phyloP scores from a whole-genome alignment of 2,113 vertebrate genomes.

The Grallaria varia region DNA sequence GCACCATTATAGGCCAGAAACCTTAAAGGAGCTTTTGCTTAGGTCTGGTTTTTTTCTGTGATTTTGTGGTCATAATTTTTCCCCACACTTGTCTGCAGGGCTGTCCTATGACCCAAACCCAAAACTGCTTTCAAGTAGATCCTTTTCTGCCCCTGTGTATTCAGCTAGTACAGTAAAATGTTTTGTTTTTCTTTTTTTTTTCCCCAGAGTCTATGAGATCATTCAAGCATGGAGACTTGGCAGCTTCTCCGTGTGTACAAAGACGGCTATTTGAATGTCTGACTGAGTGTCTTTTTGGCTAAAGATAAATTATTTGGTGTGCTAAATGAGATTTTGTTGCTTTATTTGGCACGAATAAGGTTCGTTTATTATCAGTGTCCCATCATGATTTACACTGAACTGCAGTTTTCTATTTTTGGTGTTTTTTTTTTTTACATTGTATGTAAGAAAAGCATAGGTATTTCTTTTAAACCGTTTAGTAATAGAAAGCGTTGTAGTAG shows the following conservation, averaged over 20 bases:
- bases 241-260: conserved; percentile 42
- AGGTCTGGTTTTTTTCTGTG: background rate
- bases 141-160: background rate
- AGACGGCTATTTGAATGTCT: conserved; percentile 45
- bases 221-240: conserved; percentile 71
- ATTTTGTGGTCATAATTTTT: background rate
- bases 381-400: background rate
- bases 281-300: conserved; percentile 39
- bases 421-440: background rate
- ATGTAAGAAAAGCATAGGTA: background rate
- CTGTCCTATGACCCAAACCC: background rate
- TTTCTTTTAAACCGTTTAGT: background rate
- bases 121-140: background rate
- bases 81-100: background rate
- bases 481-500: background rate
- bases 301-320: conserved; percentile 45
- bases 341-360: conserved; percentile 21
- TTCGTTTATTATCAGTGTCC: background rate
- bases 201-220: conserved; percentile 66
- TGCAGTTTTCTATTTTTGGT: background rate
- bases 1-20: background rate
- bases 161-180: conserved; percentile 33
- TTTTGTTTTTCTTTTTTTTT: conserved; percentile 37
- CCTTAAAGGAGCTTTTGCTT: background rate
- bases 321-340: conserved; percentile 35